Conservation (phyloP, 2,113 vertebrate genomes). For the Notothenia rossii region DNA sequence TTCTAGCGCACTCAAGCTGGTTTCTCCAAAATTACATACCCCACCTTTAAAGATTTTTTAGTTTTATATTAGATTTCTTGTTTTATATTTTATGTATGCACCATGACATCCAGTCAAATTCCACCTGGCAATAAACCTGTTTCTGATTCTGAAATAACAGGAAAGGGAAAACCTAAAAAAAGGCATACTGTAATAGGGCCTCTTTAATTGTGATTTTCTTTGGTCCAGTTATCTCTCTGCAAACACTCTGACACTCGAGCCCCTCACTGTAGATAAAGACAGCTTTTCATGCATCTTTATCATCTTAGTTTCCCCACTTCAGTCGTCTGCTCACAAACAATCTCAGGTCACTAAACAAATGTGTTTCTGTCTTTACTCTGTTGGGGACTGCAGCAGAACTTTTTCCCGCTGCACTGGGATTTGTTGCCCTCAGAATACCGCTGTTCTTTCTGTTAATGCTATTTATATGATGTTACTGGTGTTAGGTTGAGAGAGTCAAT, state of each 20-base stretch:
- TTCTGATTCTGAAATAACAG: too few relatives aligned
- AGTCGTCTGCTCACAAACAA: background rate
- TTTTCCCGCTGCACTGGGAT: background rate
- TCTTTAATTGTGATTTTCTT: background rate
- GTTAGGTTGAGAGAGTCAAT: conserved; percentile 59
- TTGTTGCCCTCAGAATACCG: background rate
- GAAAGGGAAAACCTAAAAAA: too few relatives aligned
- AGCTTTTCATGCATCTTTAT: conserved; percentile 1
- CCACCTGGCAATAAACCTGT: too few relatives aligned
- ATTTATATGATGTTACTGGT: conserved; percentile 25
- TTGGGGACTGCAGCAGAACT: background rate
- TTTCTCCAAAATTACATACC: too few relatives aligned
- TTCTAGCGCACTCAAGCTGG: too few relatives aligned
- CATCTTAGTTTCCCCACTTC: conserved; percentile 1
- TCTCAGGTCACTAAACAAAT: conserved; percentile 7
- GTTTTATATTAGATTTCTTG: too few relatives aligned
- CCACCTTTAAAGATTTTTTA: too few relatives aligned
- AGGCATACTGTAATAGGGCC: too few relatives aligned
- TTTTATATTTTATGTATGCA: too few relatives aligned
- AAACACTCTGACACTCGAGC: conserved; percentile 6
- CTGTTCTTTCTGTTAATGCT: conserved; percentile 21
- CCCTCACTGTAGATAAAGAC: background rate
- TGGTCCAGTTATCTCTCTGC: conserved; percentile 7
- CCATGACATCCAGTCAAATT: too few relatives aligned
- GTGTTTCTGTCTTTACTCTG: conserved; percentile 7